These are phyloP conservation scores for Acanthococcus lagerstroemiae DNA, from an alignment of 2,888 invertebrate species.

Conservation along the genomic window DNA sequence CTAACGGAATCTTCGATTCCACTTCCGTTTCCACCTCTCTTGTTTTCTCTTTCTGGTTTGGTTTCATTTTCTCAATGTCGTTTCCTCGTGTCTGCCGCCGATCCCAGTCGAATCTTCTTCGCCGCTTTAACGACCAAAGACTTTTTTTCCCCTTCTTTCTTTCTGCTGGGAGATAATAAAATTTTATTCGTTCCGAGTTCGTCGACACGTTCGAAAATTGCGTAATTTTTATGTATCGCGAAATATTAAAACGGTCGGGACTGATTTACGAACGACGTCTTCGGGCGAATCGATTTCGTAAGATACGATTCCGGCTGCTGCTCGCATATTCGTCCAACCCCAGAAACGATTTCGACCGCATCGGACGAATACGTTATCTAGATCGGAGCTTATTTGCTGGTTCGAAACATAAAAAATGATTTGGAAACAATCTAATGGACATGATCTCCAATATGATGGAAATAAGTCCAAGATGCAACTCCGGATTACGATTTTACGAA, in stretches of 20 bases:
- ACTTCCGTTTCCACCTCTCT: constrained; percentile 21
- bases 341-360: no score
- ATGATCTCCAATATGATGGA: no score
- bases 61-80: constrained; percentile 6
- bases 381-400: no score
- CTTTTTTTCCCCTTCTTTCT: no score
- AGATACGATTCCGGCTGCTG: no score
- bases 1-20: constrained; percentile 24
- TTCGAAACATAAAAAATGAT: no score
- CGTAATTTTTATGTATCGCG: neutral
- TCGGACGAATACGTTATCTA: no score
- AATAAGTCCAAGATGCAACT: no score
- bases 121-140: no score
- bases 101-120: neutral
- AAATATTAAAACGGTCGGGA: neutral
- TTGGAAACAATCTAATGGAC: no score
- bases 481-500: no score
- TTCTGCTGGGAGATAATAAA: neutral
- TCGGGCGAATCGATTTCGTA: neutral
- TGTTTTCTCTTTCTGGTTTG: constrained; percentile 13
- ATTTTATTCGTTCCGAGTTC: constrained; percentile 2
- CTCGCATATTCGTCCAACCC: no score
- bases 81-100: neutral
- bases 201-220: neutral
- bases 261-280: neutral